Base-by-base conservation (phyloP, 2,888 invertebrate genomes). In the Altica lythri region DNA sequence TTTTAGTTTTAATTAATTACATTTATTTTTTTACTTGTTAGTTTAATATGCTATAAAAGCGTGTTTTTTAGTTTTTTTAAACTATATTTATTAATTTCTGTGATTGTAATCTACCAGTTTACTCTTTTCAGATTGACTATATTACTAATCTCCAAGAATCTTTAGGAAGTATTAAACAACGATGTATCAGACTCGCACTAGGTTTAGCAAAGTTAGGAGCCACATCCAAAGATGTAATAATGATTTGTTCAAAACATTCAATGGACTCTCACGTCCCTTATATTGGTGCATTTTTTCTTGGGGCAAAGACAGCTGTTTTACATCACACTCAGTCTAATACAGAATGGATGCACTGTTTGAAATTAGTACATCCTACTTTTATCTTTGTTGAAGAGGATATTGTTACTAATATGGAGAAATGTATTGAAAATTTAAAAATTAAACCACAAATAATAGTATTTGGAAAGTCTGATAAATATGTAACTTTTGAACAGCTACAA, bases 191-290 rank as follows among this genome's bases (percentile, higher is more conserved):
- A 17, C 76, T 79, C 53, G 82, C 81, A 0, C 72, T 69, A 9
- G 70, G 75, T 13, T 65, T 81, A 40, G 68, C 53, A 37, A 72
- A 68, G 12, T 53, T 75, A 27, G 80, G 79, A 3, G 48, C 81
- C 1, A 58, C 69, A 42, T 54, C 59, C 1, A 76, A 77, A 0
- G 81, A 81, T 57, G 76, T 80, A 2, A 73, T 81, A 42, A 64
- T 75, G 0, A 55, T 80, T 1, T 80, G 80, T 72, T 78, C 76
- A 3, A 74, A 75, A 1, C 80, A 77, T 55, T 78, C 78, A 25
- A 22, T 79, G 2, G 74, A 81, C 49, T 64, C 77, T 6, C 68
- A 69, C 2, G 72, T 80, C 17, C 80, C 81, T 0, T 73, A 78
- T 40, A 75, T 81, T 34, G 79, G 80, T 1, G 74, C 77, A 0